Conservation (phyloP, 2,797 vertebrate species). For the Poeciliopsis turneri region DNA sequence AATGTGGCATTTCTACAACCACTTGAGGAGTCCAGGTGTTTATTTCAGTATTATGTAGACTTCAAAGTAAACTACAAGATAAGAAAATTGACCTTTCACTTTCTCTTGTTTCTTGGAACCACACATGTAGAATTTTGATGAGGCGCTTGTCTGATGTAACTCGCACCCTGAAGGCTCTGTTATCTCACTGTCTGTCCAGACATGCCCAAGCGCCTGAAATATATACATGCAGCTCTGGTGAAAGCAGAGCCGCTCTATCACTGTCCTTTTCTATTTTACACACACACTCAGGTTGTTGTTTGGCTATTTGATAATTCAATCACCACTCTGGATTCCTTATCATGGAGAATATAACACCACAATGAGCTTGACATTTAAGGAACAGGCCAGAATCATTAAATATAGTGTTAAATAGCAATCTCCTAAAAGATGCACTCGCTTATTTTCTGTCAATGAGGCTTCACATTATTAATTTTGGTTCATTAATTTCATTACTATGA, state of each 20-base stretch:
- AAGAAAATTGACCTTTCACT: slow-evolving; percentile 1
- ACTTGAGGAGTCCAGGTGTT: not conserved
- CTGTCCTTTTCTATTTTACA: not conserved
- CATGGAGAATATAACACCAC: not conserved
- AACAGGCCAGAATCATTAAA: slow-evolving; percentile 4
- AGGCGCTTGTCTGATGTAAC: slow-evolving; percentile 3
- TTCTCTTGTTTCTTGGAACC: not conserved
- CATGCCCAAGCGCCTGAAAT: slow-evolving; percentile 5
- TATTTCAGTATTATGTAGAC: not conserved
- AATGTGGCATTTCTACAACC: slow-evolving; percentile 3
- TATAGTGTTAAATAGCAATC: not conserved
- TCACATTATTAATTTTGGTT: slow-evolving; percentile 8
- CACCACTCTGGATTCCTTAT: not conserved
- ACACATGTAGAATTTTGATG: slow-evolving; percentile 1
- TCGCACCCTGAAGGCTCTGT: slow-evolving; percentile 9
- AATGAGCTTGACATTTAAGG: not conserved
- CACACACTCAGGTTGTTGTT: not conserved
- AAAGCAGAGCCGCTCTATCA: not conserved
- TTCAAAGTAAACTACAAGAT: slow-evolving; percentile 7
- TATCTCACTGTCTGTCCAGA: slow-evolving; percentile 13
- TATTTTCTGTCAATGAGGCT: slow-evolving; percentile 5
- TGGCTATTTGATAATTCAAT: slow-evolving; percentile 3
- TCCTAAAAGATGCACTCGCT: not conserved
- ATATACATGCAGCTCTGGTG: slow-evolving; percentile 14
- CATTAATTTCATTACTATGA: slow-evolving; percentile 13